Conservation (phyloP, 2,888 invertebrate species). For the Sesia apiformis region DNA sequence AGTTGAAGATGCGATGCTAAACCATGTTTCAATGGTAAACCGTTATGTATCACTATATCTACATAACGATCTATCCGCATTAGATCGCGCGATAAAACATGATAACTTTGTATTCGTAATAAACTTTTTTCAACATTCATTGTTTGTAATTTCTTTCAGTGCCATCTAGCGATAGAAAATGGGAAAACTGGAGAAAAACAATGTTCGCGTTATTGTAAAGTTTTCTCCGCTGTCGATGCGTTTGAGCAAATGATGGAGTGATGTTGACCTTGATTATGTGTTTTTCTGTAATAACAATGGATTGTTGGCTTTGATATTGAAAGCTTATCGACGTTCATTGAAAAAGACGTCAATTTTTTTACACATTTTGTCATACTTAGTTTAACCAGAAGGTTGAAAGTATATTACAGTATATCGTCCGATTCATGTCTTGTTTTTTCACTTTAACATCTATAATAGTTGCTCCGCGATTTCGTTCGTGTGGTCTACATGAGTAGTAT, state of each 20-base stretch:
- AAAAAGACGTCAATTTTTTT: not conserved
- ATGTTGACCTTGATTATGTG: slow-evolving; percentile 19
- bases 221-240: slow-evolving; percentile 22
- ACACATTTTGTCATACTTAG: too few relatives aligned
- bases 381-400: too few relatives aligned
- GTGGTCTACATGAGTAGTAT: too few relatives aligned
- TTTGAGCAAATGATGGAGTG: slow-evolving; percentile 2
- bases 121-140: slow-evolving; percentile 1
- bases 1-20: too few relatives aligned
- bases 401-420: too few relatives aligned
- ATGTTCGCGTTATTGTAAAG: slow-evolving; percentile 12
- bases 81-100: too few relatives aligned
- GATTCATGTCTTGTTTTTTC: too few relatives aligned
- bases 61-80: too few relatives aligned
- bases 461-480: too few relatives aligned
- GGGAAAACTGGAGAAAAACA: slow-evolving; percentile 28
- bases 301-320: not conserved
- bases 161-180: slow-evolving; percentile 58
- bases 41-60: too few relatives aligned
- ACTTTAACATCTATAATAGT: too few relatives aligned
- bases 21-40: too few relatives aligned
- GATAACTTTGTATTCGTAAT: slow-evolving; percentile 1
- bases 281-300: not conserved
- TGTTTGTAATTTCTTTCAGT: slow-evolving; percentile 22
- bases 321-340: slow-evolving; percentile 4